phyloP scores from a whole-genome alignment of 2,797 vertebrate species.

The Harpagifer antarcticus region DNA sequence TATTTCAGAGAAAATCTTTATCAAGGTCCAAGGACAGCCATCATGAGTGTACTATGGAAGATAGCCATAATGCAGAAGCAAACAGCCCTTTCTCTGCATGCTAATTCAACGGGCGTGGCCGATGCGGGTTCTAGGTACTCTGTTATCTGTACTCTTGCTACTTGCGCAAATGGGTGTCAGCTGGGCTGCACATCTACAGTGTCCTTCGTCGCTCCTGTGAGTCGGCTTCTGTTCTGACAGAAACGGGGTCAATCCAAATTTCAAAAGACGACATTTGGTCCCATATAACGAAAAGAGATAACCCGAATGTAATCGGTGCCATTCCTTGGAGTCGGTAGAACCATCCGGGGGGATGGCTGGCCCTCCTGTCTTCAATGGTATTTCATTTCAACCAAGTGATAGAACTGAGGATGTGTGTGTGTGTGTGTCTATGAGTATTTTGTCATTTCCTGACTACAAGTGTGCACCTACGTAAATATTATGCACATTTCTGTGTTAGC shows the following conservation, averaged over 20 bases:
- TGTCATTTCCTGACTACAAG: conserved; percentile 56
- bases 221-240: conserved; percentile 62
- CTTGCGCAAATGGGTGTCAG: conserved; percentile 25
- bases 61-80: conserved; percentile 35
- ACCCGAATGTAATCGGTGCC: conserved; percentile 69
- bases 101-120: conserved; percentile 44
- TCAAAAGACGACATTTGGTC: conserved; percentile 83
- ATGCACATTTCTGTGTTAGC: conserved; percentile 60
- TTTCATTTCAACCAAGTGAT: conserved; percentile 80
- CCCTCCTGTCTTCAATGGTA: conserved; percentile 88
- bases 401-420: conserved; percentile 64
- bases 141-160: conserved; percentile 29
- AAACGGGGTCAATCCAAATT: conserved; percentile 66
- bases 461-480: conserved; percentile 61
- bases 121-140: conserved; percentile 28
- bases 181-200: conserved; percentile 49
- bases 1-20: conserved; percentile 11
- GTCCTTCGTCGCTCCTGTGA: conserved; percentile 55
- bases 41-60: conserved; percentile 42
- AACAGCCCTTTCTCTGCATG: conserved; percentile 38
- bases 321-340: conserved; percentile 53
- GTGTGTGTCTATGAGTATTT: conserved; percentile 49
- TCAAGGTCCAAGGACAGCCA: conserved; percentile 37
- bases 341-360: conserved; percentile 65
- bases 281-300: conserved; percentile 78